Evolutionary conservation across 2,797 vertebrate genomes (phyloP).

Genomic region (Eospalax fontanierii): DNA sequence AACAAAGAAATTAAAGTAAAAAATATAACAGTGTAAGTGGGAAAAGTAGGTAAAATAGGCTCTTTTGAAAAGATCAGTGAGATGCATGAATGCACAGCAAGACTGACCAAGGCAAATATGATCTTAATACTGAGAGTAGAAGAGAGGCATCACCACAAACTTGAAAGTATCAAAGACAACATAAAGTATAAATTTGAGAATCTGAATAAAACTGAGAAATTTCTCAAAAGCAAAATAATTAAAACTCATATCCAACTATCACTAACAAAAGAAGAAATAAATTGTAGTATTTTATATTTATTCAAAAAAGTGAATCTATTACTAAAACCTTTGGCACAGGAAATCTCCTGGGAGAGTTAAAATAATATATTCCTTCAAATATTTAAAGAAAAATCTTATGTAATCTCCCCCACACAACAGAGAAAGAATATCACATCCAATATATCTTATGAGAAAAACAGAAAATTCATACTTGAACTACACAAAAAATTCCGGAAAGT

Average conservation of each 20-base stretch:
- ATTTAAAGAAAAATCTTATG: neutral
- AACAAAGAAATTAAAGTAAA: neutral
- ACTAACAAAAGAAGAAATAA: neutral
- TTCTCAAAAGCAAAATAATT: neutral
- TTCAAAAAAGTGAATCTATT: neutral
- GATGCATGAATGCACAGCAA: neutral
- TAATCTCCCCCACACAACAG: neutral
- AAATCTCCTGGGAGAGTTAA: neutral
- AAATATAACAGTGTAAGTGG: neutral
- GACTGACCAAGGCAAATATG: neutral
- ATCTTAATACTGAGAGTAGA: neutral
- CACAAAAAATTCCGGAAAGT: neutral
- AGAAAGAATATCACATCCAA: neutral
- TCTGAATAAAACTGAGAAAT: neutral
- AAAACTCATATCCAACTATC: neutral
- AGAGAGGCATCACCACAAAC: neutral
- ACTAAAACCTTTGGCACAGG: neutral
- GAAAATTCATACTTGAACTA: neutral
- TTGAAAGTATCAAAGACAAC: neutral
- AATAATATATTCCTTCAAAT: neutral
- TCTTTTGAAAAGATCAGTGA: neutral
- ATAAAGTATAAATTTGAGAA: neutral
- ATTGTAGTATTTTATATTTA: neutral
- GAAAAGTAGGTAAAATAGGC: neutral
- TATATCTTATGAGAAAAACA: neutral